Base-by-base conservation (phyloP, 2,888 invertebrate genomes). In the Leptothorax acervorum region DNA sequence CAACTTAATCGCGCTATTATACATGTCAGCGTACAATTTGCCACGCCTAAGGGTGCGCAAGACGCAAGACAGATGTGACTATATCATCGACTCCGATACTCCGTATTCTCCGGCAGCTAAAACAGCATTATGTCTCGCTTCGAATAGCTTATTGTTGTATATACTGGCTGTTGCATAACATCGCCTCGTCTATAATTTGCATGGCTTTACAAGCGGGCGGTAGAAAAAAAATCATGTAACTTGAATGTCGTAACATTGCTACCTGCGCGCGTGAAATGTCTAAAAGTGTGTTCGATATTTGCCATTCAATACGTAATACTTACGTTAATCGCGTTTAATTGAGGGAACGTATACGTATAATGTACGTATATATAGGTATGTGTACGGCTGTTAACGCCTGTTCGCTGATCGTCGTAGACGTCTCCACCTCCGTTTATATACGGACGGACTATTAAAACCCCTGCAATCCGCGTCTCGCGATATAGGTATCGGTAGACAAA, bases 11-110 rank as follows among this genome's bases (percentile, higher is more conserved):
- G 78, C 84, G 84, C 74, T 85, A 68, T 84, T 82, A 87, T 82
- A 87, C 86, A 71, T 83, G 85, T 85, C 87, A 55, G 83, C 71
- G 79, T 42, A 83, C 74, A 89, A 86, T 87, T 86, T 86, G 86
- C 86, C 85, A 87, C 79, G 74, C 87, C 87, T 85, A 74, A 85
- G 82, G 82, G 57, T 74, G 55, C 66, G 45, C 74, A 23, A 79
- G 60, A 71, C 12, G 48, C 57, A 74, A 82, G 65, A 83, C 74
- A 76, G 85, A 86, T 86, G 86, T 87, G 86, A 88, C 83, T 85
- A 62, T 71, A 70, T 83, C 76, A 75, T 74, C 82, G 62, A 63
- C 82, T 63, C n/a, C 71, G 84, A 82, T 82, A 84, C 79, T 28
- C 28, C 39, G 35, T 48, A 73, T 83, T 81, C 85, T 66, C 83